Conservation (phyloP, 2,113 vertebrate species). For the Stigmatopora argus region DNA sequence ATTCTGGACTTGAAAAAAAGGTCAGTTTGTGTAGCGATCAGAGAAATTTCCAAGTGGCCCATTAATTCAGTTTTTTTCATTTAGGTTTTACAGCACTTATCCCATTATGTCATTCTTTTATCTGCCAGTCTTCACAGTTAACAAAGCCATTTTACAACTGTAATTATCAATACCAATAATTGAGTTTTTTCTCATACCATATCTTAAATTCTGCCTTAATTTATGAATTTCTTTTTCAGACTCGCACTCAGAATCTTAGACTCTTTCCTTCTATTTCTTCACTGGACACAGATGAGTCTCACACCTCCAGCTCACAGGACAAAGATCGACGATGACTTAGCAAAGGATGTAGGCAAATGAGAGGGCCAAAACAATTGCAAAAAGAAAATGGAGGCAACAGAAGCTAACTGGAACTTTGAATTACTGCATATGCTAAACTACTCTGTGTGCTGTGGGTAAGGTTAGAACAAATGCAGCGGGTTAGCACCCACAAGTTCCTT, state of each 20-base stretch:
- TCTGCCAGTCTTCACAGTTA: too few relatives aligned
- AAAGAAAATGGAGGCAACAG: slow-evolving; percentile 15
- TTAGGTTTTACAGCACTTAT: too few relatives aligned
- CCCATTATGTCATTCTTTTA: too few relatives aligned
- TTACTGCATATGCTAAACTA: slow-evolving; percentile 17
- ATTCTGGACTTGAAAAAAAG: too few relatives aligned
- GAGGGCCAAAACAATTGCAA: slow-evolving; percentile 3
- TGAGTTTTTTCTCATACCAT: neutral
- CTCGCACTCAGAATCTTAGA: slow-evolving; percentile 13
- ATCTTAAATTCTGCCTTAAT: neutral
- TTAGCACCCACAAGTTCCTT: too few relatives aligned
- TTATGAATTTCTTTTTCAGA: slow-evolving; percentile 10
- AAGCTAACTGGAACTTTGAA: slow-evolving; percentile 40
- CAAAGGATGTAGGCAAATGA: slow-evolving; percentile 10
- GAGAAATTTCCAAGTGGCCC: too few relatives aligned
- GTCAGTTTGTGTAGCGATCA: too few relatives aligned
- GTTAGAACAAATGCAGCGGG: too few relatives aligned
- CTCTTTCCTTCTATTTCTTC: slow-evolving; percentile 5
- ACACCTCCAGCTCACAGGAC: slow-evolving; percentile 44
- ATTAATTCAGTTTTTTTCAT: too few relatives aligned
- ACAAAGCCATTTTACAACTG: too few relatives aligned
- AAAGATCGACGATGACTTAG: slow-evolving; percentile 14
- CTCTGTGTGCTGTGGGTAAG: slow-evolving; percentile 24
- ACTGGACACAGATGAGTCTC: slow-evolving; percentile 46
- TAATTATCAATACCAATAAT: too few relatives aligned